These are phyloP conservation scores for Musca domestica DNA, from an alignment of 1,140 invertebrate genomes.

Conservation along the genomic window DNA sequence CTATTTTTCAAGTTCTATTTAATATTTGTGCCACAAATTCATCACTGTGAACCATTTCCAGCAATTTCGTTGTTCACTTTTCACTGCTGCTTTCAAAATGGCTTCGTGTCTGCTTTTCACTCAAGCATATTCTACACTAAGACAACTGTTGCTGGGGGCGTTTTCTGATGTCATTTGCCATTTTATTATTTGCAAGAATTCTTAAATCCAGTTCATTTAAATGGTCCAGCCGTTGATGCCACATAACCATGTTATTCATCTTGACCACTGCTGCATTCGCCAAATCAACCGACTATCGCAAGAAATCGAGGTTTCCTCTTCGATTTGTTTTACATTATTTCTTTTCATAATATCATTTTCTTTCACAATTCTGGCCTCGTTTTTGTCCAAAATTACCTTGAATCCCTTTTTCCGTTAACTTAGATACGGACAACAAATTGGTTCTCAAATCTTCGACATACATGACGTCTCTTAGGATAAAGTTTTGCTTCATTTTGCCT, in stretches of 20 bases:
- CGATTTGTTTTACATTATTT: not conserved
- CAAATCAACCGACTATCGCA: not conserved
- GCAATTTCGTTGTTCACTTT: not conserved
- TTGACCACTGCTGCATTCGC: too few species aligned
- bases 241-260: not conserved
- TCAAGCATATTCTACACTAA: not conserved
- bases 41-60: too few species aligned
- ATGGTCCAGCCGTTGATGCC: conserved; percentile 24
- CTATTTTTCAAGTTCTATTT: too few species aligned
- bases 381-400: not conserved
- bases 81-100: not conserved
- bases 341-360: not conserved
- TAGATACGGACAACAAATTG: not conserved
- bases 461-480: too few species aligned
- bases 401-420: not conserved
- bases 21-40: conserved; percentile 16
- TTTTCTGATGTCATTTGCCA: not conserved
- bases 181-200: too few species aligned
- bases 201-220: too few species aligned
- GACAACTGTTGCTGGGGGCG: not conserved
- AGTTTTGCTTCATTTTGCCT: too few species aligned
- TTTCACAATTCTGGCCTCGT: not conserved
- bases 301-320: conserved; percentile 13
- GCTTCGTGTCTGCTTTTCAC: not conserved
- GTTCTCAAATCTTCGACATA: too few species aligned